Conservation (phyloP, 2,888 invertebrate genomes). For the Tachina grossa region DNA sequence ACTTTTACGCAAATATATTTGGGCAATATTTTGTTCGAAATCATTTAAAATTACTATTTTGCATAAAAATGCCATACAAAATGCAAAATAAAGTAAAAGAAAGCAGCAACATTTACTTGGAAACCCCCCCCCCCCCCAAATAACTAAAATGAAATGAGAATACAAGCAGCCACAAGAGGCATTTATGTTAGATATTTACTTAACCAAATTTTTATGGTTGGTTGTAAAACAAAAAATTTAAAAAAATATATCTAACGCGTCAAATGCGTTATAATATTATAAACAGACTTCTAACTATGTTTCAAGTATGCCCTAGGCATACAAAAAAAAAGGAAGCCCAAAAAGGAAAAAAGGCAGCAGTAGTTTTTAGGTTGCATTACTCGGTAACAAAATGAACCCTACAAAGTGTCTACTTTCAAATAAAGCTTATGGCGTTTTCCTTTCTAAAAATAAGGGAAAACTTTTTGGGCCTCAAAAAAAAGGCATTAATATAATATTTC, state of each 20-base stretch:
- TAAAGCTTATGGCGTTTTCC: too few relatives aligned
- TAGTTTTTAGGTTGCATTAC: not conserved
- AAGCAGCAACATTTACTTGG: slow-evolving; percentile 17
- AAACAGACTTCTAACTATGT: not conserved
- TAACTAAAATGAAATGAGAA: slow-evolving; percentile 9
- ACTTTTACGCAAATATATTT: slow-evolving; percentile 49
- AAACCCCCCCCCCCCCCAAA: slow-evolving; percentile 6
- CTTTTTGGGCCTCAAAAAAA: too few relatives aligned
- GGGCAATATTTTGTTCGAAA: slow-evolving; percentile 30
- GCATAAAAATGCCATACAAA: slow-evolving; percentile 64
- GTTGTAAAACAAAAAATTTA: slow-evolving; percentile 22
- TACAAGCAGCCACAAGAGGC: slow-evolving; percentile 57
- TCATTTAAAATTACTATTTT: slow-evolving; percentile 60
- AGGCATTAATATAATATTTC: too few relatives aligned
- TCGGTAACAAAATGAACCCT: not conserved
- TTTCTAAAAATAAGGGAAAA: too few relatives aligned
- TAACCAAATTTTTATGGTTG: slow-evolving; percentile 63
- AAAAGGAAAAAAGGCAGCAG: not conserved
- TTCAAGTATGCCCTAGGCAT: not conserved
- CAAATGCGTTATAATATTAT: slow-evolving; percentile 26
- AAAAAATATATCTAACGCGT: slow-evolving; percentile 24
- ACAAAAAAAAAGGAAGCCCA: not conserved
- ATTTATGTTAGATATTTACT: slow-evolving; percentile 56
- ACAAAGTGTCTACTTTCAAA: too few relatives aligned
- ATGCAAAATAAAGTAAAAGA: slow-evolving; percentile 57